Evolutionary conservation across 2,797 vertebrate genomes (phyloP).

Genomic region (Crypturellus tataupa): DNA sequence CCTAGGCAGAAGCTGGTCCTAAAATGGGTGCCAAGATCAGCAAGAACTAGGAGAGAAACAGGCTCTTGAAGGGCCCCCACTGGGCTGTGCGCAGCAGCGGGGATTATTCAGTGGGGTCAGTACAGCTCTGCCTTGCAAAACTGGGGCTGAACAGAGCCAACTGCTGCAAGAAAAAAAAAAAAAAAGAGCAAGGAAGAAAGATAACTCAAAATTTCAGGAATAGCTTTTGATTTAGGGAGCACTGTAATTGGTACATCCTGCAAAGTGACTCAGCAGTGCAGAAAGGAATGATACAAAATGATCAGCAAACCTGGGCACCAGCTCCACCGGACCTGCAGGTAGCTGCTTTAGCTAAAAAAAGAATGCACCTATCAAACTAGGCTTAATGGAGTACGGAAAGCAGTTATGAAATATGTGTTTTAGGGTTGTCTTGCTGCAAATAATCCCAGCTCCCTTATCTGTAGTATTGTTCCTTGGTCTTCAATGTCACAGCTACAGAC

Average conservation of each 20-base stretch:
- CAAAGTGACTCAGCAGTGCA: not conserved
- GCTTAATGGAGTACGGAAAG: not conserved
- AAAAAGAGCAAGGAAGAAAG: not conserved
- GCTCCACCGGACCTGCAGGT: not conserved
- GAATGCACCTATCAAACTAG: not conserved
- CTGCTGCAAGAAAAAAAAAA: not conserved
- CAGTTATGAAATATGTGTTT: not conserved
- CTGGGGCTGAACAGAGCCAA: not conserved
- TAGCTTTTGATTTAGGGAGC: not conserved
- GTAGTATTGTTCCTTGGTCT: not conserved
- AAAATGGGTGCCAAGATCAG: not conserved
- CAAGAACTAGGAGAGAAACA: not conserved
- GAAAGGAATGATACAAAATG: not conserved
- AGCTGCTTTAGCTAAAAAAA: not conserved
- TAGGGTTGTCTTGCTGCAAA: not conserved
- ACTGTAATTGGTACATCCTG: not conserved
- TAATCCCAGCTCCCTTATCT: not conserved
- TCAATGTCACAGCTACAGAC: slow-evolving; percentile 6
- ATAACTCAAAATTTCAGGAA: not conserved
- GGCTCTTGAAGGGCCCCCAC: not conserved
- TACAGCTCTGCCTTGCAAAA: not conserved
- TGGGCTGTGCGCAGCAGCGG: not conserved
- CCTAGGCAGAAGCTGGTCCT: not conserved
- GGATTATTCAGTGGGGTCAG: not conserved
- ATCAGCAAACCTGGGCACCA: not conserved